A percentile compares a stretch with the other conserved stretches of the same genome.
Conservation (phyloP, 2,797 vertebrate genomes). For the Gymnopithys bicolor region DNA sequence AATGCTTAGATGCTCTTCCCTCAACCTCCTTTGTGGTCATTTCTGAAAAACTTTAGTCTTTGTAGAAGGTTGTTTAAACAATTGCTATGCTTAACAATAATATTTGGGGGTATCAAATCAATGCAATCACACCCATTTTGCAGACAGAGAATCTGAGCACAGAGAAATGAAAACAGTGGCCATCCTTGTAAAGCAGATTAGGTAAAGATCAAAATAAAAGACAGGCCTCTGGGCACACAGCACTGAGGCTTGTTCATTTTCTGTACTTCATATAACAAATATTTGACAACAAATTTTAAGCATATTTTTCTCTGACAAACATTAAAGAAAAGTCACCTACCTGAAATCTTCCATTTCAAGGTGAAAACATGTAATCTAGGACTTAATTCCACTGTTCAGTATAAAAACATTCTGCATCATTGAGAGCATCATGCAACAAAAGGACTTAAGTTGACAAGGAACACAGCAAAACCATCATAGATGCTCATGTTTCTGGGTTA, state of each 20-base stretch:
- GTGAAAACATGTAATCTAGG: neutral
- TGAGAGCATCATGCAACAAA: neutral
- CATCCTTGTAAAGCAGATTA: neutral
- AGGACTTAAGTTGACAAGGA: neutral
- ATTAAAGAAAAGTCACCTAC: neutral
- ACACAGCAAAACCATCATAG: neutral
- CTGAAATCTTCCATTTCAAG: neutral
- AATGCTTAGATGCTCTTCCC: neutral
- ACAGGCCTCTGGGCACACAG: neutral
- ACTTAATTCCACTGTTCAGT: neutral
- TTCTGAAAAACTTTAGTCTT: neutral
- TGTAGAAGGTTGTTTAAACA: neutral
- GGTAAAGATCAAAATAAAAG: neutral
- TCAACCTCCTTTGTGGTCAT: neutral
- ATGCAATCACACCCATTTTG: neutral
- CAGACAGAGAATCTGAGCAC: neutral
- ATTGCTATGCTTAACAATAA: neutral
- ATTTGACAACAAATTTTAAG: neutral
- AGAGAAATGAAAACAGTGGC: fast-evolving
- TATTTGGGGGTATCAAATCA: neutral
- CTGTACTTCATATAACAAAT: neutral
- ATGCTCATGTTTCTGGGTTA: neutral
- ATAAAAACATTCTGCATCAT: neutral
- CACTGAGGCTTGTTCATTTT: neutral
- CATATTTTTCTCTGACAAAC: neutral